Evolutionary conservation across 2,113 vertebrate genomes (phyloP).

Genomic region (Silurus asotus): DNA sequence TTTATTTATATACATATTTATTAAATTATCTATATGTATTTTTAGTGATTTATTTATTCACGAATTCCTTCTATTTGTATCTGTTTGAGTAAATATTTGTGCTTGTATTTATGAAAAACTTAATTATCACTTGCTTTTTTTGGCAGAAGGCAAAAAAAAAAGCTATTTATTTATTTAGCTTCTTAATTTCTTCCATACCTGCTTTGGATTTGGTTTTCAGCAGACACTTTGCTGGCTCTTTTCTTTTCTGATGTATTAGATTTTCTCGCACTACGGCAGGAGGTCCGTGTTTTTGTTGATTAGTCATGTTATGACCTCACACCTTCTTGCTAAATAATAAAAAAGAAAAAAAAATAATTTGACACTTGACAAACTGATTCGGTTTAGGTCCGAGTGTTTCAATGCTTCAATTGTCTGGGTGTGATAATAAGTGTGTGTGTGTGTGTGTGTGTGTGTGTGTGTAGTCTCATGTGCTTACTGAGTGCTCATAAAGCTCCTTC

Average conservation of each 20-base stretch:
- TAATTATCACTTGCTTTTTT: neutral
- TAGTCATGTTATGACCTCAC: neutral
- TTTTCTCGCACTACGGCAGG: neutral
- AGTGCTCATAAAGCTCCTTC: neutral
- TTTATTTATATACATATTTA: neutral
- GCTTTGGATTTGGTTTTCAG: neutral
- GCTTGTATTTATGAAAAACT: neutral
- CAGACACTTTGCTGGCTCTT: neutral
- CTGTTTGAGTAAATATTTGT: neutral
- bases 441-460: constrained; percentile 11
- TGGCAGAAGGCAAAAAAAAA: too few species aligned
- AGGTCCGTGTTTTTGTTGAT: neutral
- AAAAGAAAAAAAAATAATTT: neutral
- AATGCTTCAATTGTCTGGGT: neutral
- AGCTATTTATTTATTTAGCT: neutral
- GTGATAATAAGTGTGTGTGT: neutral
- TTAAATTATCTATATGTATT: neutral
- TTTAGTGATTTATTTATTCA: neutral
- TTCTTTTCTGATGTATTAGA: neutral
- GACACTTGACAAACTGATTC: neutral
- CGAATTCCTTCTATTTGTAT: neutral
- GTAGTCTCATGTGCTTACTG: neutral
- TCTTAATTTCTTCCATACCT: too few species aligned
- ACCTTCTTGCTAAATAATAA: neutral
- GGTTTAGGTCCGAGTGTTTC: too few species aligned